These are phyloP conservation scores for Melanostoma scalare DNA, from an alignment of 2,888 invertebrate species.

Conservation along the genomic window DNA sequence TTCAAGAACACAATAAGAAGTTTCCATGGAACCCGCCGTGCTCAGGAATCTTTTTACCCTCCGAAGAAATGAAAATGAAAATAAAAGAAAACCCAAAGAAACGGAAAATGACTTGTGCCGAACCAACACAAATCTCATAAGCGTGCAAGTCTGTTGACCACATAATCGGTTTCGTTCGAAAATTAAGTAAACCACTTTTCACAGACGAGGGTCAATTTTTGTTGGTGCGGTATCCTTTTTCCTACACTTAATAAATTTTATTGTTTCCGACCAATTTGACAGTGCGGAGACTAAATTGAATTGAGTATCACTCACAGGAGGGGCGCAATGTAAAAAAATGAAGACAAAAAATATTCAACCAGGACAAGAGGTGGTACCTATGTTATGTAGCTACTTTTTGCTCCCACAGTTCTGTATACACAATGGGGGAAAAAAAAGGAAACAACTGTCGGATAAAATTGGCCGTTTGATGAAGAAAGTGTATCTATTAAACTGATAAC, in stretches of 20 bases:
- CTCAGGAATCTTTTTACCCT: too few species aligned
- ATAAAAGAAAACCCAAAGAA: not conserved
- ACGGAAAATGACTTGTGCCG: too few species aligned
- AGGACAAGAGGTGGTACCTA: constrained; percentile 24
- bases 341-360: constrained; percentile 16
- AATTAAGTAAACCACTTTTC: constrained; percentile 60
- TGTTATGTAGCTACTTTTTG: not conserved
- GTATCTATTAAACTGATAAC: constrained; percentile 51
- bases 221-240: constrained; percentile 52
- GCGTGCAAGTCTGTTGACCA: constrained; percentile 23
- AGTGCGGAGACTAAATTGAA: constrained; percentile 65
- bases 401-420: constrained; percentile 27
- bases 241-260: constrained; percentile 70
- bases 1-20: too few species aligned
- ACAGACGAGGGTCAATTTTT: constrained; percentile 23
- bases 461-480: constrained; percentile 34
- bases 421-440: constrained; percentile 1
- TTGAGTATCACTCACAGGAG: constrained; percentile 42
- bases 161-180: constrained; percentile 56
- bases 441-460: constrained; percentile 30
- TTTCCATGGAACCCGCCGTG: too few species aligned
- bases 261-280: constrained; percentile 71
- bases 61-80: too few species aligned
- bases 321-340: constrained; percentile 16
- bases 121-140: constrained; percentile 12